Percentiles rank a stretch among this genome's conserved stretches.
Conservation (phyloP, 2,888 invertebrate genomes). For the Dermolepida albohirtum region DNA sequence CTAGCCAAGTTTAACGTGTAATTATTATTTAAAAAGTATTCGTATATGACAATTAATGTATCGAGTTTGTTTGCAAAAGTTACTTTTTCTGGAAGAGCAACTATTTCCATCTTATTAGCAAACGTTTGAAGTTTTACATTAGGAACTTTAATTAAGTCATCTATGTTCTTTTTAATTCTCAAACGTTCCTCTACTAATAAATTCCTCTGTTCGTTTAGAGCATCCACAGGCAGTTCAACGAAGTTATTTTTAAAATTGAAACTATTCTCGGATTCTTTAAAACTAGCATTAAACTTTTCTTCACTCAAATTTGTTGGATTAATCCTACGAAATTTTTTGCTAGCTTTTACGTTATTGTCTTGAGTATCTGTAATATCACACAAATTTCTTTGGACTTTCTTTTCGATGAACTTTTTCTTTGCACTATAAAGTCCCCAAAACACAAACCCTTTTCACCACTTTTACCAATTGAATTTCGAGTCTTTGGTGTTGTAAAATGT, state of each 20-base stretch:
- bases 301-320: slow-evolving; percentile 67
- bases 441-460: slow-evolving; percentile 52
- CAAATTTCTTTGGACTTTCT: slow-evolving; percentile 48
- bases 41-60: slow-evolving; percentile 70
- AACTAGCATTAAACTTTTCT: slow-evolving; percentile 46
- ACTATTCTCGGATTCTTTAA: slow-evolving; percentile 54
- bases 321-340: slow-evolving; percentile 63
- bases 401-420: slow-evolving; percentile 52
- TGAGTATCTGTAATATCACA: slow-evolving; percentile 39
- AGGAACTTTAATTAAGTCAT: slow-evolving; percentile 12
- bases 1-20: slow-evolving; percentile 74
- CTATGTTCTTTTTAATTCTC: slow-evolving; percentile 46
- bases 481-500: slow-evolving; percentile 48
- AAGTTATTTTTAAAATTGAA: slow-evolving; percentile 54
- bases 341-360: slow-evolving; percentile 37
- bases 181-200: slow-evolving; percentile 52
- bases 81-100: slow-evolving; percentile 66
- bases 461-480: slow-evolving; percentile 42
- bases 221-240: slow-evolving; percentile 41
- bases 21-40: slow-evolving; percentile 70
- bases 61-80: slow-evolving; percentile 68
- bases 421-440: slow-evolving; percentile 61
- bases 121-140: slow-evolving; percentile 25
- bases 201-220: slow-evolving; percentile 47
- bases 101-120: slow-evolving; percentile 55